Base-by-base conservation (phyloP, 2,888 invertebrate species). In the Linnaemya vulpina region DNA sequence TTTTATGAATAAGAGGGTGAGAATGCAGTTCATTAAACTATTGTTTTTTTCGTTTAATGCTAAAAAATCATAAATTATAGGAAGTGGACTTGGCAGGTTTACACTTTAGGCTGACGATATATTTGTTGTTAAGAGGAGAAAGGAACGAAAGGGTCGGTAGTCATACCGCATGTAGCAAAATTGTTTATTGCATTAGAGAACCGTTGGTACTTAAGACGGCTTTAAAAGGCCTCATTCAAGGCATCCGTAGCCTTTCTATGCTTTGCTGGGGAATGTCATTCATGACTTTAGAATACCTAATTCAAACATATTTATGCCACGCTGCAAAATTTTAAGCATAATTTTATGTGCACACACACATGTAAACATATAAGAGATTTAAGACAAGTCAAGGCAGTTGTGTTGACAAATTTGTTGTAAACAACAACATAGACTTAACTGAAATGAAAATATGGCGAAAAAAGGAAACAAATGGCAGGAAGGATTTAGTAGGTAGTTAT, bases 351-450 rank as follows among this genome's bases (percentile, higher is more conserved):
- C 17, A 10, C 25, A 17, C 35, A 10, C 5, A 35, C 13, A n/a
- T 15, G 9, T 25, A 30, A 46, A 58, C 55, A 65, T 13, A 63
- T 67, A 73, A 73, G 76, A 58, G 76, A 71, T 76, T 82, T 76
- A 70, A 62, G 46, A 75, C 70, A 79, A 82, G 63, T 82, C 78
- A 81, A 77, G 67, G 51, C 74, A 78, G 65, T 73, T 82, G 53
- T 75, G 78, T 82, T 85, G 85, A 82, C 78, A 82, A 85, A 85
- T 85, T 82, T 82, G 75, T 78, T 78, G 78, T 75, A 78, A 82
- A 82, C 81, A 85, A 75, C 77, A 70, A 73, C 25, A 40, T 3
- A 71, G 30, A 30, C 15, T 9, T 68, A 78, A 70, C 74, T 68
- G 49, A 71, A 78, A 35, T 67, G 67, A 60, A 71, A 53, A 38